phyloP scores from a whole-genome alignment of 2,888 invertebrate species.

The Mimumesa dahlbomi region DNA sequence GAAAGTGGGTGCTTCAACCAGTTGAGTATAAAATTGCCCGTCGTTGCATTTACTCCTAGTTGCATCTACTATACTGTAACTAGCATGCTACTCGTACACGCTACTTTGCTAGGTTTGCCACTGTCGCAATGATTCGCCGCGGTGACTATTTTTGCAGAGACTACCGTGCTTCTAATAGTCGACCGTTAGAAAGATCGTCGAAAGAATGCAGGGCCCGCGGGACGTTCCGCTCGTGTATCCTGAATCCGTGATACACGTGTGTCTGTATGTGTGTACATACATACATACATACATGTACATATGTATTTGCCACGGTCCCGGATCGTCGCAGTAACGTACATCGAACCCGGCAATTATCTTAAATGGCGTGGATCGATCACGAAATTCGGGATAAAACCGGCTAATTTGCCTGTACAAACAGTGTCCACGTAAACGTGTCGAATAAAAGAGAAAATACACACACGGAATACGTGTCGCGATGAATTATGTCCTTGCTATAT shows the following conservation, averaged over 20 bases:
- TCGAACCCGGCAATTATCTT: constrained; percentile 27
- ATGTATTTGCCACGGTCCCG: constrained; percentile 33
- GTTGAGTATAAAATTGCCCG: too few species aligned
- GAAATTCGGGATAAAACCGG: constrained; percentile 30
- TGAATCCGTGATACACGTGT: too few species aligned
- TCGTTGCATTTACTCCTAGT: too few species aligned
- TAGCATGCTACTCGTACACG: too few species aligned
- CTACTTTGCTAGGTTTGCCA: too few species aligned
- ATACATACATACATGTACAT: too few species aligned
- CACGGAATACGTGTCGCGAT: background rate
- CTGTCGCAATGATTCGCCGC: too few species aligned
- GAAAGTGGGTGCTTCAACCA: too few species aligned
- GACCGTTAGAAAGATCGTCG: constrained; percentile 40
- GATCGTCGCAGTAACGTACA: constrained; percentile 4
- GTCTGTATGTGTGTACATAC: too few species aligned
- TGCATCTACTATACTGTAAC: too few species aligned
- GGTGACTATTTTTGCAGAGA: constrained; percentile 27
- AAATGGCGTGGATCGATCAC: constrained; percentile 17
- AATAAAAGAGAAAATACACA: background rate
- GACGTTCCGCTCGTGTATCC: constrained; percentile 15
- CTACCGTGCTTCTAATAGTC: background rate
- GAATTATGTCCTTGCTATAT: too few species aligned
- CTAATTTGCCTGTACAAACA: constrained; percentile 34
- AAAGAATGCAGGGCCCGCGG: constrained; percentile 32
- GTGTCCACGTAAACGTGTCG: background rate